phyloP scores from a whole-genome alignment of 2,888 invertebrate genomes.

The Drosophila mulleri region DNA sequence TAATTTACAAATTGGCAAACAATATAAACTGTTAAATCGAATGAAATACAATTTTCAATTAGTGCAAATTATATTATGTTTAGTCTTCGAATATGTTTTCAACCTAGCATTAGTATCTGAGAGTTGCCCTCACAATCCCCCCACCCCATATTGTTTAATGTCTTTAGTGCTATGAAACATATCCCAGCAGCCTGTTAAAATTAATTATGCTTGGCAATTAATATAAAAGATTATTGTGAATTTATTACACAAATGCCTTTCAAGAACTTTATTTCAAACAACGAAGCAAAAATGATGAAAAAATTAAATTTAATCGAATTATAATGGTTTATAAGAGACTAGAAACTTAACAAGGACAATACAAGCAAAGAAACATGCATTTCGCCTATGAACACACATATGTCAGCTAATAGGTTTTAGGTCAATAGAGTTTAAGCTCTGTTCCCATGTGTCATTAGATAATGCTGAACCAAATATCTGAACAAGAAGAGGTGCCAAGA shows the following conservation, averaged over 20 bases:
- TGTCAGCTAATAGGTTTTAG: conserved; percentile 19
- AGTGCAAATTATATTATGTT: conserved; percentile 71
- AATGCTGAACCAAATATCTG: conserved; percentile 51
- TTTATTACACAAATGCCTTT: conserved; percentile 38
- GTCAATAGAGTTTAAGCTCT: conserved; percentile 37
- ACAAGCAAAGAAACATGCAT: conserved; percentile 45
- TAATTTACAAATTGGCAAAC: conserved; percentile 25
- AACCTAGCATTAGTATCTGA: conserved; percentile 31
- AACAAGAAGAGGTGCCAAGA: conserved; percentile 33
- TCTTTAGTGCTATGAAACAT: conserved; percentile 59
- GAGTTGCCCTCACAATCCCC: neutral
- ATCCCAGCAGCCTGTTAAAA: conserved; percentile 62
- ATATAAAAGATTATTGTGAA: conserved; percentile 23
- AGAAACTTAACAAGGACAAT: conserved; percentile 52
- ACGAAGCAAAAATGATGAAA: conserved; percentile 24
- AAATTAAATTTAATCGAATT: neutral
- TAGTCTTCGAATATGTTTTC: conserved; percentile 45
- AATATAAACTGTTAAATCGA: conserved; percentile 34
- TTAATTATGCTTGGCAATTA: conserved; percentile 57
- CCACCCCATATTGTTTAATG: conserved; percentile 6
- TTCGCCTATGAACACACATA: conserved; percentile 22
- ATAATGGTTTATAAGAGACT: conserved; percentile 43
- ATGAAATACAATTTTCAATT: conserved; percentile 63
- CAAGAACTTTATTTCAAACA: conserved; percentile 37
- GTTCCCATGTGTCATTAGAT: conserved; percentile 24